A percentile compares a stretch with the other conserved stretches of the same genome.
Evolutionary conservation across 2,113 vertebrate species (phyloP).

Genomic region (Sinocyclocheilus anophthalmus): DNA sequence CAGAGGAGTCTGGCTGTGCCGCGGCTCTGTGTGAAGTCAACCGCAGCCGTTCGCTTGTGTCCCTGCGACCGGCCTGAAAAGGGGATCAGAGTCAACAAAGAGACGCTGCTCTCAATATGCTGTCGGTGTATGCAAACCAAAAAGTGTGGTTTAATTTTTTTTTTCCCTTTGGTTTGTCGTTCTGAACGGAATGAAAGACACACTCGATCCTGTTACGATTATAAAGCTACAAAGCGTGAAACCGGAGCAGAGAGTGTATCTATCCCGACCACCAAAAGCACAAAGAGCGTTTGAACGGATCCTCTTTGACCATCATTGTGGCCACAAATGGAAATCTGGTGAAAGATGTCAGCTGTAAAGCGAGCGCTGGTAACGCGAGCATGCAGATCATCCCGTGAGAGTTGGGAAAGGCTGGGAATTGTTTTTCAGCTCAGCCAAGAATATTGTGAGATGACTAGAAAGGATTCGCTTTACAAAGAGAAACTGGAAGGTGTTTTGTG

Average conservation of each 20-base stretch:
- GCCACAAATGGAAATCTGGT: constrained; percentile 29
- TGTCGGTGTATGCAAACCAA: not conserved
- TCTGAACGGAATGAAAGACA: not conserved
- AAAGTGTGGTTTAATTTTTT: not conserved
- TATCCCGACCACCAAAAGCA: constrained; percentile 13
- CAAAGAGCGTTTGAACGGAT: constrained; percentile 32
- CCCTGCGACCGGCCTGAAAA: not conserved
- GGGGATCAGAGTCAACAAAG: not conserved
- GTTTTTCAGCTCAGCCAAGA: constrained; percentile 5
- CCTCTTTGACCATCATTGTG: not conserved
- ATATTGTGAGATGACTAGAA: not conserved
- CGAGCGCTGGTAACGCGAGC: constrained; percentile 18
- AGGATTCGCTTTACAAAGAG: not conserved
- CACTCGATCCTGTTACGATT: constrained; percentile 25
- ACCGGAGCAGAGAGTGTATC: constrained; percentile 6
- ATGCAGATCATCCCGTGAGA: constrained; percentile 12
- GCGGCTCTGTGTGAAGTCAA: not conserved
- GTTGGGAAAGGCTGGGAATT: not conserved
- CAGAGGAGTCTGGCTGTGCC: not conserved
- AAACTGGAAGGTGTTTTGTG: constrained; percentile 8
- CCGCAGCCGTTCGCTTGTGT: not conserved
- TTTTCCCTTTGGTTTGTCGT: not conserved
- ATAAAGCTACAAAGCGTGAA: constrained; percentile 23
- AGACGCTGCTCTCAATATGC: not conserved
- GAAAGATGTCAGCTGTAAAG: constrained; percentile 16